phyloP scores from a whole-genome alignment of 2,888 invertebrate genomes.

The Diplazon laetatorius region DNA sequence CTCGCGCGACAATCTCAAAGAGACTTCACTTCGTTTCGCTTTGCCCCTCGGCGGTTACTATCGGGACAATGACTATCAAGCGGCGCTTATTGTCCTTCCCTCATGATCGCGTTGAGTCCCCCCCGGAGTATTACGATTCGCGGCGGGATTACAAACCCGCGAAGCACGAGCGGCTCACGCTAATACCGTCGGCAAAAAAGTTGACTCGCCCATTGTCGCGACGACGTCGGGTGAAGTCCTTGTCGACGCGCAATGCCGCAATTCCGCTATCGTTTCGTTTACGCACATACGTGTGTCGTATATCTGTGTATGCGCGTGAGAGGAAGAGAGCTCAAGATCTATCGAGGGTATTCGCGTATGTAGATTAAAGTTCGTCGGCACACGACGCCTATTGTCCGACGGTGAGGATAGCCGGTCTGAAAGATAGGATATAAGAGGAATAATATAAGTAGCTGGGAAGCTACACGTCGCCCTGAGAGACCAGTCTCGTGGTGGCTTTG shows the following conservation, averaged over 20 bases:
- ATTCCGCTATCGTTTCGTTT: conserved; percentile 50
- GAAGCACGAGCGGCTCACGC: conserved; percentile 30
- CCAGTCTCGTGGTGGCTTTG: conserved; percentile 7
- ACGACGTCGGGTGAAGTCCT: conserved; percentile 57
- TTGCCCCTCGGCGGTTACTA: conserved; percentile 51
- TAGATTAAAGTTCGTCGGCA: conserved; percentile 76
- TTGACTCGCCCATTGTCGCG: conserved; percentile 75
- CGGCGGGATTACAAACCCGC: conserved; percentile 15
- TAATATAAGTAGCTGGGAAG: conserved; percentile 44
- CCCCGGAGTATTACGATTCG: conserved; percentile 12
- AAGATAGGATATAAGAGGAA: conserved; percentile 57
- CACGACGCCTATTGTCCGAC: conserved; percentile 76
- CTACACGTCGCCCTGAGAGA: background rate
- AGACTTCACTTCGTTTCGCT: conserved; percentile 34
- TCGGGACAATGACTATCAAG: conserved; percentile 80
- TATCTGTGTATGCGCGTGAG: conserved; percentile 5
- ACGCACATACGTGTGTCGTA: too few species aligned
- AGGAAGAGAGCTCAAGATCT: conserved; percentile 74
- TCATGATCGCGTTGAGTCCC: conserved; percentile 73
- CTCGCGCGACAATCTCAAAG: conserved; percentile 59
- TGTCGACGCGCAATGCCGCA: conserved; percentile 57
- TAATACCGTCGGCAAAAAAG: conserved; percentile 53
- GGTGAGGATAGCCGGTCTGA: conserved; percentile 50
- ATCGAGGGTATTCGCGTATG: conserved; percentile 79
- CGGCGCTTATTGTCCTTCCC: conserved; percentile 80